A percentile compares a stretch with the other conserved stretches of the same genome.
These are phyloP conservation scores for Neotragus pygmaeus DNA, from an alignment of 2,113 vertebrate genomes.

Conservation along the genomic window DNA sequence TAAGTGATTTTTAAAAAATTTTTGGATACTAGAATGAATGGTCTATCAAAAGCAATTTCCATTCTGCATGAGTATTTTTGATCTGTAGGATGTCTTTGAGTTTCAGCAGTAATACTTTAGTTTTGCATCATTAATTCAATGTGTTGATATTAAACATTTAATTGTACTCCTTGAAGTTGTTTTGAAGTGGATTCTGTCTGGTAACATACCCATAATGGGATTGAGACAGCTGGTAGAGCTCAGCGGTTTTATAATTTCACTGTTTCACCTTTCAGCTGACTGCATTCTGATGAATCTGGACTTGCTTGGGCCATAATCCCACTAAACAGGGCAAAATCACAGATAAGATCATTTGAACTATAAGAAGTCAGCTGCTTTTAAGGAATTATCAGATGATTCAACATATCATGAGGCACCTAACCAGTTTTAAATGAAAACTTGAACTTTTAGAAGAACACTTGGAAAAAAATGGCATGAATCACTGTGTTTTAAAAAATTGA, in stretches of 20 bases:
- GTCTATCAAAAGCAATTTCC: background rate
- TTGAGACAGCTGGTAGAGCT: background rate
- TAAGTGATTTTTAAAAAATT: background rate
- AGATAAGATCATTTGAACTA: background rate
- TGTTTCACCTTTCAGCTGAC: background rate
- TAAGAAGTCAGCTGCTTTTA: background rate
- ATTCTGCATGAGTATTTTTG: background rate
- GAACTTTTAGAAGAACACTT: background rate
- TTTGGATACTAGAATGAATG: too few relatives aligned
- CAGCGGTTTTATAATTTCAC: background rate
- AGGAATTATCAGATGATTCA: background rate
- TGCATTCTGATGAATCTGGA: background rate
- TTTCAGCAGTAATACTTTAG: background rate
- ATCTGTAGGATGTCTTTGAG: background rate
- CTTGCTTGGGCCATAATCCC: background rate
- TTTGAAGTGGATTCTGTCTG: background rate
- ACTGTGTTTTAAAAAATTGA: background rate
- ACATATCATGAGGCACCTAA: background rate
- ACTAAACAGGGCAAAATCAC: background rate
- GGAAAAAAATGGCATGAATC: background rate
- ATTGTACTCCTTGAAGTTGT: too few relatives aligned
- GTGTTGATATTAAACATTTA: background rate
- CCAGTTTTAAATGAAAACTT: background rate
- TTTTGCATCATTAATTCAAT: background rate
- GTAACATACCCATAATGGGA: background rate